phyloP scores from a whole-genome alignment of 2,113 vertebrate genomes.

The Myocastor coypus region DNA sequence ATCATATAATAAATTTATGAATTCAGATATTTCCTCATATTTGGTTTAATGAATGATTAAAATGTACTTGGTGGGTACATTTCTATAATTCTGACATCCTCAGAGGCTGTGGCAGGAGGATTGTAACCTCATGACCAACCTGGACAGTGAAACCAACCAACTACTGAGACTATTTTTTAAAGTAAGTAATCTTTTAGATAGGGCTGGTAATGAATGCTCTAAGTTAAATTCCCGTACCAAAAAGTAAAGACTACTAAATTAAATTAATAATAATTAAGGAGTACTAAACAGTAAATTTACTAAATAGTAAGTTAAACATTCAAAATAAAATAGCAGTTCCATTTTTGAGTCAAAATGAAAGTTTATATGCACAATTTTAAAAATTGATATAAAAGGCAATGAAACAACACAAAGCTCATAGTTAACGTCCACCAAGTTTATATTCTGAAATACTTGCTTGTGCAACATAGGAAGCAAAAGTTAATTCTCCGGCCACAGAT shows the following conservation, averaged over 20 bases:
- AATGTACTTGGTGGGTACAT: not conserved
- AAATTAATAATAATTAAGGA: not conserved
- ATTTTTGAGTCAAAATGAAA: not conserved
- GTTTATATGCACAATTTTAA: not conserved
- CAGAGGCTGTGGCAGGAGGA: not conserved
- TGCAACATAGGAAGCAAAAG: not conserved
- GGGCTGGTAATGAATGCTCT: not conserved
- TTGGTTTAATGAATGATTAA: not conserved
- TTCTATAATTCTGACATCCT: not conserved
- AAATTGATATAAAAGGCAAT: not conserved
- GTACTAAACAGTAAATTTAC: not conserved
- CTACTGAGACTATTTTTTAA: not conserved
- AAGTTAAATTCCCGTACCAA: not conserved
- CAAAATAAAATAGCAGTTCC: not conserved
- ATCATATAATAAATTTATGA: not conserved
- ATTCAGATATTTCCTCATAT: not conserved
- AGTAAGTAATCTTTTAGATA: not conserved
- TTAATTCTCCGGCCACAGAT: not conserved
- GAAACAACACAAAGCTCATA: not conserved
- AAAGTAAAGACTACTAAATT: not conserved
- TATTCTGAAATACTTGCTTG: fast-evolving
- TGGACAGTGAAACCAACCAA: not conserved
- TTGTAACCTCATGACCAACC: not conserved
- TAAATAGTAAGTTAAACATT: not conserved
- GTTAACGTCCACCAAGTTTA: not conserved